Evolutionary conservation across 37 sponge, comb jelly and placozoan species (phyloP).

Genomic region (Haliclona indistincta): DNA sequence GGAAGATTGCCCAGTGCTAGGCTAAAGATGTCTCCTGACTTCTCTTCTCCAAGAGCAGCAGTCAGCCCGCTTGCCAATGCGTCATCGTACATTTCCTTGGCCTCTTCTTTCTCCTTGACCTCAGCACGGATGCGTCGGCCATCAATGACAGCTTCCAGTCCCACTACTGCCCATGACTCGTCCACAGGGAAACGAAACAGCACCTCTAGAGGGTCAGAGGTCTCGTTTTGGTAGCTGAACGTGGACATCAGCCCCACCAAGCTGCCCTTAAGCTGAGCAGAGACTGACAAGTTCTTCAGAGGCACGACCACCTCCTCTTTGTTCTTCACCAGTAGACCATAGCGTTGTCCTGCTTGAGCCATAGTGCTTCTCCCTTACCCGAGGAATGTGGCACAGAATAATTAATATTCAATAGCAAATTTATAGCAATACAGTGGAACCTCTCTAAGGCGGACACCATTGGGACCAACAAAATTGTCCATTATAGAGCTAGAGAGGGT

Average conservation of each 20-base stretch:
- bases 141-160: slow-evolving; percentile 62
- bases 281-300: slow-evolving; percentile 52
- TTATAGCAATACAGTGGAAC: too few relatives aligned
- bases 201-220: slow-evolving; percentile 56
- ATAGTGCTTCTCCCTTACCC: too few relatives aligned
- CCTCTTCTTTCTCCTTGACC: slow-evolving; percentile 75
- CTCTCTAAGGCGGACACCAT: too few relatives aligned
- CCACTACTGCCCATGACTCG: slow-evolving; percentile 67
- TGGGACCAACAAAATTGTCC: too few relatives aligned
- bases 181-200: slow-evolving; percentile 79
- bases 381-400: too few relatives aligned
- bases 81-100: slow-evolving; percentile 64
- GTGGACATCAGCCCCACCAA: slow-evolving; percentile 57
- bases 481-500: too few relatives aligned
- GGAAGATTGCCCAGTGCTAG: slow-evolving; percentile 79
- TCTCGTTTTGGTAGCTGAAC: slow-evolving; percentile 65
- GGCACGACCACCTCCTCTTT: slow-evolving; percentile 19
- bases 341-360: too few relatives aligned
- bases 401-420: too few relatives aligned
- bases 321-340: not conserved
- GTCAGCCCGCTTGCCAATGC: slow-evolving; percentile 72
- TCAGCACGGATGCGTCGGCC: slow-evolving; percentile 65
- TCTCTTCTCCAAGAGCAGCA: slow-evolving; percentile 74
- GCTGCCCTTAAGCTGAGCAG: slow-evolving; percentile 36
- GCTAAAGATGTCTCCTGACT: slow-evolving; percentile 76